phyloP scores from a whole-genome alignment of 2,113 vertebrate species.

The Pholis gunnellus region DNA sequence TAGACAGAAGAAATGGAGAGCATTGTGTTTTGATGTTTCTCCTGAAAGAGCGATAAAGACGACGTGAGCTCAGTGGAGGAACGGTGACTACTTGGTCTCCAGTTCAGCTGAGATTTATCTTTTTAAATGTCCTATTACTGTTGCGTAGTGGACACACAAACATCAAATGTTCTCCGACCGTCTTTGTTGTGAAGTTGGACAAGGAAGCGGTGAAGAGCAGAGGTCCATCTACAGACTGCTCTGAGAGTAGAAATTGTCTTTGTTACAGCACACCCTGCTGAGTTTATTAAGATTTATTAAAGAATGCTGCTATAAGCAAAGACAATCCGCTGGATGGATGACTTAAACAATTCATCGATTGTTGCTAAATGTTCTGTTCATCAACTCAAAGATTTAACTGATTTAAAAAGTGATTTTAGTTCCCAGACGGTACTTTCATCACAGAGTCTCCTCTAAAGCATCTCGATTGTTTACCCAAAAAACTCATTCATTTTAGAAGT shows the following conservation, averaged over 20 bases:
- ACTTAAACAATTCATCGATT: neutral
- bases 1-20: conserved; percentile 60
- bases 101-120: conserved; percentile 48
- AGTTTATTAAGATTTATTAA: neutral
- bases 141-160: conserved; percentile 11
- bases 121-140: conserved; percentile 29
- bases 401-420: neutral
- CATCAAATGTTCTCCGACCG: neutral
- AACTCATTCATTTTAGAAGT: neutral
- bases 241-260: neutral
- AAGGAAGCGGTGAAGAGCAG: conserved; percentile 10
- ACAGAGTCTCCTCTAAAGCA: neutral
- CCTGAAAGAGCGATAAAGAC: conserved; percentile 55
- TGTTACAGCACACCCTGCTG: neutral
- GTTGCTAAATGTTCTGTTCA: neutral
- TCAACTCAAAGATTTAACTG: neutral
- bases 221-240: conserved; percentile 22
- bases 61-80: conserved; percentile 25
- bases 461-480: neutral
- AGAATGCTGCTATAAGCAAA: neutral
- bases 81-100: conserved; percentile 57
- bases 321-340: neutral
- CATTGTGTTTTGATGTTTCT: conserved; percentile 73
- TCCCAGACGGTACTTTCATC: neutral
- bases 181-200: conserved; percentile 38